A percentile compares a stretch with the other conserved stretches of the same genome.
Evolutionary conservation across 2,888 invertebrate species (phyloP).

Genomic region (Papilio gigon): DNA sequence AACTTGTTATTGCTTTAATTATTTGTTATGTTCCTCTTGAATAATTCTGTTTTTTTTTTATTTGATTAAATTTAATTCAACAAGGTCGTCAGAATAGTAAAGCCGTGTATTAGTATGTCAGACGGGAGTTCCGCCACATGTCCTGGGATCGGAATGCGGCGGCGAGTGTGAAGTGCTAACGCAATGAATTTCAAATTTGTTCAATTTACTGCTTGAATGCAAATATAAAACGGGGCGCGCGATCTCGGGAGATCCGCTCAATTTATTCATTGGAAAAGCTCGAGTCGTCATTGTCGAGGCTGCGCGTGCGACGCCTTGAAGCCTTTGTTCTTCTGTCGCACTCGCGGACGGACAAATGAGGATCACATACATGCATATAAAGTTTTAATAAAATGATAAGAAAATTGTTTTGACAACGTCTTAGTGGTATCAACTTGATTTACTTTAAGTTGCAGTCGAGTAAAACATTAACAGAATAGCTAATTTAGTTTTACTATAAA

Average conservation of each 20-base stretch:
- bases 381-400: too few species aligned
- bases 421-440: too few species aligned
- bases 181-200: conserved; percentile 72
- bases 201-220: conserved; percentile 62
- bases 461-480: neutral
- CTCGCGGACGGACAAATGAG: conserved; percentile 13
- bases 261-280: conserved; percentile 72
- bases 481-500: conserved; percentile 8
- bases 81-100: neutral
- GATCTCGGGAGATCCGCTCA: conserved; percentile 49
- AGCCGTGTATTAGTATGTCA: neutral
- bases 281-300: conserved; percentile 47
- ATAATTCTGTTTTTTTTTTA: too few species aligned
- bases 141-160: conserved; percentile 33
- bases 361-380: too few species aligned
- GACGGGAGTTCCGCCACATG: conserved; percentile 26
- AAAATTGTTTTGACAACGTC: too few species aligned
- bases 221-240: conserved; percentile 54
- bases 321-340: conserved; percentile 15
- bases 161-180: conserved; percentile 42
- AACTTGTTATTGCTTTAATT: too few species aligned
- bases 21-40: too few species aligned
- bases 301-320: conserved; percentile 34
- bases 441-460: neutral
- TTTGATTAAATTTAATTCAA: conserved; percentile 7